A percentile compares a stretch with the other conserved stretches of the same genome.
phyloP scores from a whole-genome alignment of 2,797 vertebrate genomes.

The Hyperoplus lanceolatus region DNA sequence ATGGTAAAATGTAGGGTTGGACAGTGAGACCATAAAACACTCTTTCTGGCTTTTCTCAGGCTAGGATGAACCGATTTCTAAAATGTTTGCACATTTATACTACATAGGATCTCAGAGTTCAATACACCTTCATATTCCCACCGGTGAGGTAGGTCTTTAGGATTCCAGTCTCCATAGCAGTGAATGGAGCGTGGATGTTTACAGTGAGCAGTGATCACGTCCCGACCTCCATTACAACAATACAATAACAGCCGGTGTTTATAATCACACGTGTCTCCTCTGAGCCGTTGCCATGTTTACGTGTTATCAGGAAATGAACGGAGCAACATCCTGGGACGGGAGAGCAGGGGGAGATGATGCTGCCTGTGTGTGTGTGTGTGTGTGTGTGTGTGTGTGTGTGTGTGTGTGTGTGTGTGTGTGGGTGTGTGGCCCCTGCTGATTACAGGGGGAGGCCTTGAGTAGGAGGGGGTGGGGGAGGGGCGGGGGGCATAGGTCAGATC shows the following conservation, averaged over 20 bases:
- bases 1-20: too few relatives aligned
- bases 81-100: too few relatives aligned
- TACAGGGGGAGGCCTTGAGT: not conserved
- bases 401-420: too few relatives aligned
- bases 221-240: slow-evolving; percentile 35
- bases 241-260: slow-evolving; percentile 44
- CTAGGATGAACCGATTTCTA: too few relatives aligned
- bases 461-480: slow-evolving; percentile 18
- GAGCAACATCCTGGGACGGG: slow-evolving; percentile 24
- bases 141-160: not conserved
- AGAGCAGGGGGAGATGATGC: not conserved
- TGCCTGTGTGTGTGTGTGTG: slow-evolving; percentile 37
- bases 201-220: slow-evolving; percentile 8
- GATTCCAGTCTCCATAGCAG: slow-evolving; percentile 11
- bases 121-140: too few relatives aligned
- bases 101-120: too few relatives aligned
- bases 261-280: slow-evolving; percentile 32
- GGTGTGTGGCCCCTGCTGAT: not conserved
- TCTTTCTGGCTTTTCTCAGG: too few relatives aligned
- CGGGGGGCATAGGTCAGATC: not conserved
- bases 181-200: slow-evolving; percentile 37
- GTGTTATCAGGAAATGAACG: slow-evolving; percentile 38
- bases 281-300: slow-evolving; percentile 36
- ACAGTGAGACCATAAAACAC: too few relatives aligned
- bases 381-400: too few relatives aligned